Conservation (phyloP, 2,113 vertebrate species). For the Scatophagus argus region DNA sequence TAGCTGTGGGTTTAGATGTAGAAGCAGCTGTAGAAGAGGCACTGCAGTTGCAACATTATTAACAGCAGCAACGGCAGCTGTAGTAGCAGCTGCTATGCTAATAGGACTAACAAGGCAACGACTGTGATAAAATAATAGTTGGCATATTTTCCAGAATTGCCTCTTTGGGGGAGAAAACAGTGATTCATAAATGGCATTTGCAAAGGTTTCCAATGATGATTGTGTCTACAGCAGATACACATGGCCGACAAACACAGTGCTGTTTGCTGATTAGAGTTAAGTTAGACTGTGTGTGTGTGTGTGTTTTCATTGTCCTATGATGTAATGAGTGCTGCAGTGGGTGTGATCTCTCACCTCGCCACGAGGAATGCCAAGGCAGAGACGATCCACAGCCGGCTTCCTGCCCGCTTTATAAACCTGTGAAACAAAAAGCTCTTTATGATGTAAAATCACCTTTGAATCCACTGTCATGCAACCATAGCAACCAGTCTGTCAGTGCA, state of each 20-base stretch:
- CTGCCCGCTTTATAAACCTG: constrained; percentile 83
- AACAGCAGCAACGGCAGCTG: background rate
- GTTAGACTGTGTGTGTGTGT: background rate
- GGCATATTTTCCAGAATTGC: background rate
- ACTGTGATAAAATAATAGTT: background rate
- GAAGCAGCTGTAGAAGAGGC: background rate
- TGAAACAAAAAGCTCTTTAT: constrained; percentile 10
- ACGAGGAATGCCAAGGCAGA: constrained; percentile 86
- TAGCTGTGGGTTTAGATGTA: background rate
- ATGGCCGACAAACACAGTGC: background rate
- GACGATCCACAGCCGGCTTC: constrained; percentile 84
- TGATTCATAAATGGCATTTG: background rate
- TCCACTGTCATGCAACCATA: background rate
- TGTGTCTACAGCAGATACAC: background rate
- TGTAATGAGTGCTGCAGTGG: background rate
- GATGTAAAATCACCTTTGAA: background rate
- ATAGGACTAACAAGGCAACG: background rate
- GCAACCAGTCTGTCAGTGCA: accelerated
- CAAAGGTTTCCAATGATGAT: background rate
- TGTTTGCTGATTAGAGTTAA: background rate
- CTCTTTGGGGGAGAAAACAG: too few relatives aligned
- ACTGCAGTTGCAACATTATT: background rate
- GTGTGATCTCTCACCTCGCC: constrained; percentile 77
- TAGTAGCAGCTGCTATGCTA: background rate
- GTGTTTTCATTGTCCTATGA: background rate